Percentiles rank a stretch among this genome's conserved stretches.
Evolutionary conservation across 2,888 invertebrate species (phyloP).

Genomic region (Cheilosia grossa): DNA sequence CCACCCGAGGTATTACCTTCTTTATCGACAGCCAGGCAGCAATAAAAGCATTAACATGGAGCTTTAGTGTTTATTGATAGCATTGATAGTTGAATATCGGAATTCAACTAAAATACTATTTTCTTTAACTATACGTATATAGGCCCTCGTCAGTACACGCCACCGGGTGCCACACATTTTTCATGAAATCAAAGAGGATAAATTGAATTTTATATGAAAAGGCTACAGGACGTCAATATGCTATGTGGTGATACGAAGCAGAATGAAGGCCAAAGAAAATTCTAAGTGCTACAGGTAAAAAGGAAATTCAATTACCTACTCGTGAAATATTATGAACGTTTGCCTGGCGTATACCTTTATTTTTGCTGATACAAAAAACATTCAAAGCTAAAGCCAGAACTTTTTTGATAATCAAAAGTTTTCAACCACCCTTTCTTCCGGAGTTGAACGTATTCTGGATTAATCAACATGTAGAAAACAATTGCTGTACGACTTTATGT

Average conservation of each 20-base stretch:
- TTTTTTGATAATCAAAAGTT: constrained; percentile 35
- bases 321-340: constrained; percentile 55
- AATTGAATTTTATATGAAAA: constrained; percentile 43
- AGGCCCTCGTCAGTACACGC: constrained; percentile 28
- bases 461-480: constrained; percentile 43
- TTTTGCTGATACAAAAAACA: constrained; percentile 21
- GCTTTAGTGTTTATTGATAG: constrained; percentile 39
- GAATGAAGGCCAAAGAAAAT: constrained; percentile 41
- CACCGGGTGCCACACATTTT: constrained; percentile 30
- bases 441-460: constrained; percentile 35
- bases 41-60: too few species aligned
- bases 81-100: constrained; percentile 9
- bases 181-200: constrained; percentile 58
- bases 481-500: background rate
- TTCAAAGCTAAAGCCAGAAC: constrained; percentile 2
- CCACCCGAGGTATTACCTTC: too few species aligned
- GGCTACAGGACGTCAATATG: constrained; percentile 35
- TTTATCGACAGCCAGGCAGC: too few species aligned
- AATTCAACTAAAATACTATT: constrained; percentile 25
- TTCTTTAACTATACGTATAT: constrained; percentile 2
- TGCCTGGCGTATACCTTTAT: constrained; percentile 36
- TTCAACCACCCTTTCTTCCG: background rate
- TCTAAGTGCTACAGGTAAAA: constrained; percentile 60
- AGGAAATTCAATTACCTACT: constrained; percentile 61
- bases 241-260: constrained; percentile 29